Evolutionary conservation across 2,113 vertebrate species (phyloP), one percentile per base, ranked within the genome.

Genomic region (Triplophysa tibetana): DNA sequence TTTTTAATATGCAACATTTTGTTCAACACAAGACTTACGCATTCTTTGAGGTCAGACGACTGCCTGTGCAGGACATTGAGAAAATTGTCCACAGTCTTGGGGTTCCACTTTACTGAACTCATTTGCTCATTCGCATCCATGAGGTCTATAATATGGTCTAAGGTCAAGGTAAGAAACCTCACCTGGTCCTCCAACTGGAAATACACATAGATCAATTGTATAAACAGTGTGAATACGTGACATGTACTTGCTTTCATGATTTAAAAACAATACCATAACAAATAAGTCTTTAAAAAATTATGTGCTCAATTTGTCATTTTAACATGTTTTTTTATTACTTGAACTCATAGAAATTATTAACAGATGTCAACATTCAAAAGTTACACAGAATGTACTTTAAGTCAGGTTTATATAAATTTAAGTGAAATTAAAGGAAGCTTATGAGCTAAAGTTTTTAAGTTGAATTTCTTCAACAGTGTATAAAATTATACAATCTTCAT

Each of bases 1-100:
- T 21, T 5, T 5, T 38, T 38, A 38, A 38, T 38, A 38, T 38
- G 6, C 33, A 38, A 38, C 33, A 38, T 19, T 58, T 17, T 58
- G 5, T 79, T 56, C 38, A 17, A 60, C 8, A 17, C 19, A 61
- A 60, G 2, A 81, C 83, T 79, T 84, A 84, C 83, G n/a, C 83
- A 84, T 41, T 50, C 41, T 70, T 70, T 41, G 24, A 84, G 64
- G 24, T 79, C 76, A 14, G 62, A 50, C 11, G 64, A 50, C 9
- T 82, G 76, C 14, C 76, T 54, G 12, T 70, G 0, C n/a, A 84
- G 76, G 17, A 67, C n/a, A 24, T 65, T 66, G 8, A 79, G 68
- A 23, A 84, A 82, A 52, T 66, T 0, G 2, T 61, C 48, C 23
- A 84, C 11, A 0, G 7, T 14, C 50, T 10, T 43, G 26, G 7